Percentiles rank a stretch among this genome's conserved stretches.
These are phyloP conservation scores for Eilema caniola DNA, from an alignment of 2,888 invertebrate species.

Conservation along the genomic window DNA sequence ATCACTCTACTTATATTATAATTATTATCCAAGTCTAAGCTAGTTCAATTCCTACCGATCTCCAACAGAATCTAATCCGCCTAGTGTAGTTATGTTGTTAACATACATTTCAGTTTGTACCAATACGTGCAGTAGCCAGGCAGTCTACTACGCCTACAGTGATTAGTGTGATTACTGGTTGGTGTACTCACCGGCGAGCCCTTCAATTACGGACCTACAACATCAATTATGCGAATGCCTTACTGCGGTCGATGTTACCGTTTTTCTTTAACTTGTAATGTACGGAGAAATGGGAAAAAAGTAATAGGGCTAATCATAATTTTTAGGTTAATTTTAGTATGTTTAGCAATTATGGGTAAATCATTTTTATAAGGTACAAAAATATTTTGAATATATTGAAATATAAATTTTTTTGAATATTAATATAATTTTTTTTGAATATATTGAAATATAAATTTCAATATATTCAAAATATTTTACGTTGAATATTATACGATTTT, in stretches of 20 bases:
- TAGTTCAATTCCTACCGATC: background rate
- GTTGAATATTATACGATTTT: no score
- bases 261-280: background rate
- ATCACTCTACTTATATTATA: background rate
- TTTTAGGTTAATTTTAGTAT: background rate
- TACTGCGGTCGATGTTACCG: constrained; percentile 17
- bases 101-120: background rate
- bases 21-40: background rate
- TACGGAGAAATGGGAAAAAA: background rate
- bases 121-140: constrained; percentile 46
- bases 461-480: no score
- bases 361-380: background rate
- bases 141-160: constrained; percentile 61
- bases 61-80: constrained; percentile 9
- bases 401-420: no score
- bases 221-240: constrained; percentile 42
- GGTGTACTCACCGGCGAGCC: constrained; percentile 36
- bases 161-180: constrained; percentile 51
- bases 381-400: background rate
- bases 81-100: background rate
- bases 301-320: background rate
- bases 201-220: constrained; percentile 44
- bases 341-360: background rate
- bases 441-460: no score
- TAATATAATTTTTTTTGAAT: no score